phyloP scores from a whole-genome alignment of 1,140 invertebrate genomes.

The Lasioglossum baleicum region DNA sequence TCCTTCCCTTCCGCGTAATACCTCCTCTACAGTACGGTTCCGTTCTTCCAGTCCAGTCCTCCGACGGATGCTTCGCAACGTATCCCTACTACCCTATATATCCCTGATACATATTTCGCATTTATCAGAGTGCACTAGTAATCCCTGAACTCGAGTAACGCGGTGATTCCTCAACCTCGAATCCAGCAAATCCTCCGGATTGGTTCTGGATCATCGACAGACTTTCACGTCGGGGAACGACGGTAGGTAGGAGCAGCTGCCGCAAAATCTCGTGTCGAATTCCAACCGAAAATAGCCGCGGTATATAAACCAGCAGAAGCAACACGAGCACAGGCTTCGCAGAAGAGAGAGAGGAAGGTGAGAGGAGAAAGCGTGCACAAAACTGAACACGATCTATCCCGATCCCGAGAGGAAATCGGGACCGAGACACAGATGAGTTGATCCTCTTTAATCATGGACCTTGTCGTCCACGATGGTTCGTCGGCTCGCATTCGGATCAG shows the following conservation, averaged over 20 bases:
- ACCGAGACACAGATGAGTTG: no score
- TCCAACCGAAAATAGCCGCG: conserved; percentile 57
- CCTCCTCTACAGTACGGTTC: no score
- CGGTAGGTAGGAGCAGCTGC: conserved; percentile 1
- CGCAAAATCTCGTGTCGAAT: conserved; percentile 37
- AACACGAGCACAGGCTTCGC: background rate
- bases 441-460: no score
- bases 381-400: background rate
- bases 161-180: conserved; percentile 14
- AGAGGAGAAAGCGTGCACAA: conserved; percentile 6
- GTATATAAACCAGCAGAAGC: conserved; percentile 27
- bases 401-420: background rate
- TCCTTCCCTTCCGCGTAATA: no score
- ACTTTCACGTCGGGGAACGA: conserved; percentile 17
- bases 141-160: conserved; percentile 8
- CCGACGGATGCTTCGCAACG: no score
- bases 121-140: conserved; percentile 16
- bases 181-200: background rate
- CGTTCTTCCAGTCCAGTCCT: no score
- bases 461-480: no score
- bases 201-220: conserved; percentile 14
- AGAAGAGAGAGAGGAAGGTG: background rate
- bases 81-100: no score
- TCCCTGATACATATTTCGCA: no score
- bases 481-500: no score